Evolutionary conservation across 2,888 invertebrate species (phyloP).

Genomic region (Craniophora ligustri): DNA sequence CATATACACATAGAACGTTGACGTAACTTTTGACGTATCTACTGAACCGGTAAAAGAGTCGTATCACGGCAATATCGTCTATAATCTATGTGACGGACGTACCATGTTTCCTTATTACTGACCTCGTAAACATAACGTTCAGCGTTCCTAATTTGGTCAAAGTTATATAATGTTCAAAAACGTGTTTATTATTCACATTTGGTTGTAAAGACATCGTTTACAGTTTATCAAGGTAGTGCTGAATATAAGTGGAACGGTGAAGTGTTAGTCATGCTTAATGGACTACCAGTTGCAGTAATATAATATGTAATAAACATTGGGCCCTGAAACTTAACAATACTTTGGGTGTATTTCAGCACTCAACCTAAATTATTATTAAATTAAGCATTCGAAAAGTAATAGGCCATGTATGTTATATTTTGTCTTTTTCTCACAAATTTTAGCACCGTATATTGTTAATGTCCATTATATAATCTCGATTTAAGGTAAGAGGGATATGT

Average conservation of each 20-base stretch:
- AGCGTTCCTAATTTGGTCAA: constrained; percentile 7
- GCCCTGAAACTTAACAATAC: too few species aligned
- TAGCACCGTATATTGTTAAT: too few species aligned
- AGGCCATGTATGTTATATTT: too few species aligned
- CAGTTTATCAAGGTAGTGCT: constrained; percentile 12
- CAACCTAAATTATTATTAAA: too few species aligned
- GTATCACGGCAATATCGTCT: constrained; percentile 21
- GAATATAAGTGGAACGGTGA: constrained; percentile 9
- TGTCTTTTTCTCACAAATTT: too few species aligned
- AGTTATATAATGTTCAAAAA: constrained; percentile 4
- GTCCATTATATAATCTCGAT: too few species aligned
- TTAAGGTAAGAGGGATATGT: too few species aligned
- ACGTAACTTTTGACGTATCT: constrained; percentile 40
- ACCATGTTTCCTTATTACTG: constrained; percentile 7
- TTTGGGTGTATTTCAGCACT: too few species aligned
- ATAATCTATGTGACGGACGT: constrained; percentile 3
- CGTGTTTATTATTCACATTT: constrained; percentile 13
- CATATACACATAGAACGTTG: constrained; percentile 29
- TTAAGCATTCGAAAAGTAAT: too few species aligned
- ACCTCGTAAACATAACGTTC: background rate
- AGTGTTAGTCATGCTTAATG: constrained; percentile 8
- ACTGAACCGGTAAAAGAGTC: constrained; percentile 36
- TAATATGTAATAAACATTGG: too few species aligned
- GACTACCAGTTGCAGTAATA: constrained; percentile 10
- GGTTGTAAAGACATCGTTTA: constrained; percentile 15